Conservation (phyloP, 2,797 vertebrate species). For the Spondyliosoma cantharus region DNA sequence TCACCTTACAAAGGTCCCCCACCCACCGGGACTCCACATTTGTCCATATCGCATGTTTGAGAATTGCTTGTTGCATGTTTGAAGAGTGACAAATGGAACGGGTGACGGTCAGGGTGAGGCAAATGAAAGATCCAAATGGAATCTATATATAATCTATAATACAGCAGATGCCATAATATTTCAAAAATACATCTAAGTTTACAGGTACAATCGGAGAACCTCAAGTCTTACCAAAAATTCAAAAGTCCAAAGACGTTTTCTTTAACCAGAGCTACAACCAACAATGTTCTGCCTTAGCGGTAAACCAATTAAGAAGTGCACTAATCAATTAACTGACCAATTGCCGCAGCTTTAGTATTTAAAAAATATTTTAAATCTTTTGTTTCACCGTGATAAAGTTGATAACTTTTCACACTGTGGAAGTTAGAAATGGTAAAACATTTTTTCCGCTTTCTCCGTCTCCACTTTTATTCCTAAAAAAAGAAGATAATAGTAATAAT, state of each 20-base stretch:
- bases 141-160: no score
- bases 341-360: no score
- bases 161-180: no score
- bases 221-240: no score
- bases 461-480: neutral
- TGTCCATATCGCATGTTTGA: neutral
- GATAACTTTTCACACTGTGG: neutral
- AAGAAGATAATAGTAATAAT: neutral
- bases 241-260: no score
- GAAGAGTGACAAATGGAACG: neutral
- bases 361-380: neutral
- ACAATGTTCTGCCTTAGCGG: no score
- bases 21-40: rapidly evolving
- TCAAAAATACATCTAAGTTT: no score
- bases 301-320: no score
- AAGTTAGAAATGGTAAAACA: neutral
- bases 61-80: neutral
- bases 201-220: no score
- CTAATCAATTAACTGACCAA: neutral
- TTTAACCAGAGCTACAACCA: no score
- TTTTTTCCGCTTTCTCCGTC: no score
- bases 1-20: neutral
- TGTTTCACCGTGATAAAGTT: neutral
- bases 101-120: neutral
- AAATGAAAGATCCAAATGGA: neutral